Conservation (phyloP, 2,797 vertebrate species). For the Gambelia wislizenii region DNA sequence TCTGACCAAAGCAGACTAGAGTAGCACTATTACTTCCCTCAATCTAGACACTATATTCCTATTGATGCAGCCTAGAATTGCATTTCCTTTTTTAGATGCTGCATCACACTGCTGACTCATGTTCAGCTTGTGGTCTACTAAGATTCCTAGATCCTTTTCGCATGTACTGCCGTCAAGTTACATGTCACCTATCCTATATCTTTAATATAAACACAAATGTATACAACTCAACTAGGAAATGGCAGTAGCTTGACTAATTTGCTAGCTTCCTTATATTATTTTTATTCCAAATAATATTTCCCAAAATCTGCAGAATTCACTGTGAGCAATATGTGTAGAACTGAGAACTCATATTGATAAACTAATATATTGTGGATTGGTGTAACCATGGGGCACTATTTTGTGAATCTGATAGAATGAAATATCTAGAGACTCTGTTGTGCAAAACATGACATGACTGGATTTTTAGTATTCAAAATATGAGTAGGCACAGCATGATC, state of each 20-base stretch:
- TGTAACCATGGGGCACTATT: not conserved
- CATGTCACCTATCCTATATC: too few relatives aligned
- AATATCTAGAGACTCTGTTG: not conserved
- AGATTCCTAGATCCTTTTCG: too few relatives aligned
- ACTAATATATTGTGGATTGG: not conserved
- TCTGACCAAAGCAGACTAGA: too few relatives aligned
- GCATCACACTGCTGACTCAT: too few relatives aligned
- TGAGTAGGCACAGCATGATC: fast-evolving
- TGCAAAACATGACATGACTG: not conserved
- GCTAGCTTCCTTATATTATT: not conserved
- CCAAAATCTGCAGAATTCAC: not conserved
- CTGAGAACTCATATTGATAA: not conserved
- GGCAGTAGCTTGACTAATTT: not conserved
- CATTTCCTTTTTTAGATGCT: too few relatives aligned
- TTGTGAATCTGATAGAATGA: too few relatives aligned
- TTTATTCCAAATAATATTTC: not conserved
- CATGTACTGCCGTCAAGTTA: too few relatives aligned
- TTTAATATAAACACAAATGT: not conserved
- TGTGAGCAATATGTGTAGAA: not conserved
- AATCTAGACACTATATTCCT: too few relatives aligned
- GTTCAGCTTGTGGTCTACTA: too few relatives aligned
- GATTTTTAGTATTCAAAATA: constrained; percentile 8
- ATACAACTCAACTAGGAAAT: not conserved
- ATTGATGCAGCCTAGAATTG: too few relatives aligned
- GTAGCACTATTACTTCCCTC: too few relatives aligned